Evolutionary conservation across 2,113 vertebrate genomes (phyloP), one percentile per base, ranked within the genome.

Genomic region (Oryzias javanicus): DNA sequence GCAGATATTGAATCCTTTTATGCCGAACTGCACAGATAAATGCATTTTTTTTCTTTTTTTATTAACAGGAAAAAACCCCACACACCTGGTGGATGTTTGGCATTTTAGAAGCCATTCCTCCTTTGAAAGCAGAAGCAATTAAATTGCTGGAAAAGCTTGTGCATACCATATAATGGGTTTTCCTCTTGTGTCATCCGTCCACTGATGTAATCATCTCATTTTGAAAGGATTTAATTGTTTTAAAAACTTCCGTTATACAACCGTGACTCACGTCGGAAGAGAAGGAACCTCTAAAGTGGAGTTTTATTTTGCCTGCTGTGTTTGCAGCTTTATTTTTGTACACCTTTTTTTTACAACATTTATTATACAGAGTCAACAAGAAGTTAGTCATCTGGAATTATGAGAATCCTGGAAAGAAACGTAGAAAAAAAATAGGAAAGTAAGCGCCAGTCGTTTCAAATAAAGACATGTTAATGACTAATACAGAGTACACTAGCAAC

Each of bases 261-360:
- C 25, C 25, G 7, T n/a, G 14, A 13, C n/a, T 35, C 17, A 16
- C 29, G 29, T 27, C 2, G 13, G 42, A 68, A 64, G 55, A 54
- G 70, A 65, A 67, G 56, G 66, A 64, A 47, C 50, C 45, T 59
- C 70, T 72, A 80, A 53, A 86, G 78, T 55, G 78, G 72, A 59
- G 83, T 89, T 90, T 89, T 87, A 84, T 74, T 70, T 61, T 61
- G 80, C 81, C 76, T 78, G 73, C 78, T 70, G 64, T 24, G 55
- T 63, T 62, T 55, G 44, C 17, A 67, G 75, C 83, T 85, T 76
- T 79, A 72, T 81, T 73, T 84, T 85, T 86, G 81, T 89, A 87
- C 74, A 86, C 68, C 77, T 76, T 69, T 84, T n/a, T 81, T 90
- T 89, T 88, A 90, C 89, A 90, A 89, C 78, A 86, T 49, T 35